Conservation (phyloP, 2,113 vertebrate species). For the Nerophis ophidion region DNA sequence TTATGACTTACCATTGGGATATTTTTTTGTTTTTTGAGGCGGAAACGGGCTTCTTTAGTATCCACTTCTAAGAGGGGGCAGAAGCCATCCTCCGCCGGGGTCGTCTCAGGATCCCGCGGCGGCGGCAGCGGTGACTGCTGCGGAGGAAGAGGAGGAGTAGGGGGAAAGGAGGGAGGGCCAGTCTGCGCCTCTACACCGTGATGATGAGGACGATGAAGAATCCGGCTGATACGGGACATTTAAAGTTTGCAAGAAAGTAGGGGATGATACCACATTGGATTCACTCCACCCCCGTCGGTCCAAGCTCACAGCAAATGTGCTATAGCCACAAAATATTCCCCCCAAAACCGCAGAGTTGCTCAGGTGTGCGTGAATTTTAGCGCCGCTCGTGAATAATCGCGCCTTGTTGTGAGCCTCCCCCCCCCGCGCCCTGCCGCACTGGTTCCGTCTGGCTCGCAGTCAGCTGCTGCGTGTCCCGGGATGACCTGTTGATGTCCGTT, state of each 20-base stretch:
- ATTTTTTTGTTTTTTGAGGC: conserved; percentile 26
- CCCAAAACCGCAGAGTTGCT: conserved; percentile 28
- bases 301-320: neutral
- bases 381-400: conserved; percentile 48
- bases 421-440: conserved; percentile 59
- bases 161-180: neutral
- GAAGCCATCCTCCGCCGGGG: conserved; percentile 29
- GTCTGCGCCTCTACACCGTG: conserved; percentile 15
- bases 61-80: conserved; percentile 44
- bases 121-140: neutral
- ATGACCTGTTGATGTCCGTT: conserved; percentile 81
- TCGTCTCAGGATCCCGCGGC: conserved; percentile 40
- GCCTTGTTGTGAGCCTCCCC: conserved; percentile 55
- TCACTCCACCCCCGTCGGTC: neutral
- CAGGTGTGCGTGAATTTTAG: conserved; percentile 31
- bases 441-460: conserved; percentile 77
- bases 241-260: conserved; percentile 48
- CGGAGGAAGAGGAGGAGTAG: neutral
- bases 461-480: conserved; percentile 77
- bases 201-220: conserved; percentile 12
- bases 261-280: conserved; percentile 57
- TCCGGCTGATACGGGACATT: conserved; percentile 36
- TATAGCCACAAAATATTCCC: conserved; percentile 24
- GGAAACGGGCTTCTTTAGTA: conserved; percentile 17
- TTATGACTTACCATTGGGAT: too few species aligned